A percentile compares a stretch with the other conserved stretches of the same genome.
phyloP scores from a whole-genome alignment of 2,113 vertebrate species.

The Andinoacara biseriatus region DNA sequence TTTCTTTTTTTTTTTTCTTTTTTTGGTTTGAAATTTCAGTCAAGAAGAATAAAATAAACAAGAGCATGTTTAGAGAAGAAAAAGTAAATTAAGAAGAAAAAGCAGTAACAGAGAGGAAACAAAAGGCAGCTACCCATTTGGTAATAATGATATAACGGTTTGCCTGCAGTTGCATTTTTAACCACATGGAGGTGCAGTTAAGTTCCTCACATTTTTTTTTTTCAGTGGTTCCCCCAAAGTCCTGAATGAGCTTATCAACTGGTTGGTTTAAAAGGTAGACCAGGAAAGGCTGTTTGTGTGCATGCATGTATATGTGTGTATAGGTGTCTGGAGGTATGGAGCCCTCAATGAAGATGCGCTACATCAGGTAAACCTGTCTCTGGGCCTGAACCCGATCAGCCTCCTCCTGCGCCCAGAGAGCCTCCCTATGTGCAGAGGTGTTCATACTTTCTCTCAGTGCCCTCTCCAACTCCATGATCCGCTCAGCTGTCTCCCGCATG shows the following conservation, averaged over 20 bases:
- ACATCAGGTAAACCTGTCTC: conserved; percentile 70
- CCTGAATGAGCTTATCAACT: background rate
- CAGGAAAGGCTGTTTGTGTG: background rate
- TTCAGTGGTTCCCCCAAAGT: background rate
- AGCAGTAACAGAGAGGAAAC: background rate
- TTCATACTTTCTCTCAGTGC: conserved; percentile 79
- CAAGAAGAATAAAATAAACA: conserved; percentile 4
- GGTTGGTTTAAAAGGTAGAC: background rate
- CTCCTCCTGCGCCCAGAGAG: conserved; percentile 79
- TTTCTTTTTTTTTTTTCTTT: background rate
- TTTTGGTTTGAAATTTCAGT: conserved; percentile 22
- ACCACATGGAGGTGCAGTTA: conserved; percentile 63
- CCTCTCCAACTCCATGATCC: conserved; percentile 78
- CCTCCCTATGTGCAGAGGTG: conserved; percentile 77
- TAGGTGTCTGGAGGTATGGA: background rate
- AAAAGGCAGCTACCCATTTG: background rate
- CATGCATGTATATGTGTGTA: background rate
- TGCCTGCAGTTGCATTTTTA: conserved; percentile 11
- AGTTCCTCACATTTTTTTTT: background rate
- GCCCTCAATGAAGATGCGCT: background rate
- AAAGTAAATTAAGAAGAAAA: background rate
- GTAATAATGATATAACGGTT: background rate
- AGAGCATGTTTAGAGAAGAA: background rate
- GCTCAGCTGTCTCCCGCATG: conserved; percentile 71
- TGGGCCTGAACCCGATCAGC: conserved; percentile 71